phyloP scores from a whole-genome alignment of 2,797 vertebrate species.

The Coregonus ussuriensis region DNA sequence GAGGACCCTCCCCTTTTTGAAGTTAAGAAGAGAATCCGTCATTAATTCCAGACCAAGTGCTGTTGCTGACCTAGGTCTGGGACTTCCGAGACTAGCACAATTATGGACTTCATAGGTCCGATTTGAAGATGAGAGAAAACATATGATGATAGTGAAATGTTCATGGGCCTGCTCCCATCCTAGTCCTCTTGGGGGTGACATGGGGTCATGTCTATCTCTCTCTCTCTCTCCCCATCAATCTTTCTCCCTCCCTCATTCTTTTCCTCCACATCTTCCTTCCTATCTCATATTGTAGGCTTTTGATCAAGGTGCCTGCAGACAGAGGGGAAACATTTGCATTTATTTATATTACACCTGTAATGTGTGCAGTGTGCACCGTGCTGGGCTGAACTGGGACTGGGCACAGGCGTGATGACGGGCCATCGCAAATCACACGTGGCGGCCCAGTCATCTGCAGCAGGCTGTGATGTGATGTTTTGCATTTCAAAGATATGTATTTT shows the following conservation, averaged over 20 bases:
- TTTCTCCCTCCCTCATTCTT: conserved; percentile 37
- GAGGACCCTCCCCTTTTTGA: no score
- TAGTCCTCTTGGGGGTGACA: conserved; percentile 36
- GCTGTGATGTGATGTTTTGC: conserved; percentile 55
- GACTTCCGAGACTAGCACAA: no score
- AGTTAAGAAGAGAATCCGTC: no score
- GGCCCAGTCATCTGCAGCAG: conserved; percentile 56
- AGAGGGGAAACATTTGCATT: conserved; percentile 71
- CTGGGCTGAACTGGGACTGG: conserved; percentile 21
- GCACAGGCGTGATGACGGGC: no score
- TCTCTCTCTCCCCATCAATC: conserved; percentile 46
- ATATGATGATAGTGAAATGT: background rate
- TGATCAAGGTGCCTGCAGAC: conserved; percentile 46
- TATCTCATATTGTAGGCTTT: background rate
- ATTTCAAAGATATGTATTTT: conserved; percentile 69
- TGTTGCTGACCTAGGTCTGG: no score
- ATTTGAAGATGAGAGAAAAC: background rate
- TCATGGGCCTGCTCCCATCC: background rate
- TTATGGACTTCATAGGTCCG: no score
- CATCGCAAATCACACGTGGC: no score
- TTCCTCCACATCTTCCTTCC: conserved; percentile 8
- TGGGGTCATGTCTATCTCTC: conserved; percentile 48
- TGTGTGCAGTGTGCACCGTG: conserved; percentile 48
- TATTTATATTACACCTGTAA: conserved; percentile 65
- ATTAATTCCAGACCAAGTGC: no score